phyloP scores from a whole-genome alignment of 37 sponge, comb jelly and placozoan genomes.

The Aplysina aerophoba region DNA sequence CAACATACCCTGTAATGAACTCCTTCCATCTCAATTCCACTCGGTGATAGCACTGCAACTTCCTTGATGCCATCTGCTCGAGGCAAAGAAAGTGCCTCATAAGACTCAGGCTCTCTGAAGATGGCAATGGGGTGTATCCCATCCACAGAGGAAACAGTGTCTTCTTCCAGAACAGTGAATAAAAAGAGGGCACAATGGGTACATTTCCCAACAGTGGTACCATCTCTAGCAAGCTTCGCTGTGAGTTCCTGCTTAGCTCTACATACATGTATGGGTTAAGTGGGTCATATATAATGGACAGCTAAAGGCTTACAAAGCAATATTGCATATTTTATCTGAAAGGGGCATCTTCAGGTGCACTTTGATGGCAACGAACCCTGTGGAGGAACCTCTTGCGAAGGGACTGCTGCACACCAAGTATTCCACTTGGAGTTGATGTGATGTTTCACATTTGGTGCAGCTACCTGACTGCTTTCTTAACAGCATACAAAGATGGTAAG shows the following conservation, averaged over 20 bases:
- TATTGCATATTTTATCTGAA: neutral
- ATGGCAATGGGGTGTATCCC: slow-evolving; percentile 56
- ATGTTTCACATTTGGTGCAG: slow-evolving; percentile 20
- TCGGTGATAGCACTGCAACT: neutral
- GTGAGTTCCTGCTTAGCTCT: neutral
- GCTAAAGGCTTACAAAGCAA: neutral
- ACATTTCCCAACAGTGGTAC: slow-evolving; percentile 44
- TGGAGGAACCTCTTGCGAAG: slow-evolving; percentile 20
- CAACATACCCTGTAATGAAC: neutral
- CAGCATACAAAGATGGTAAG: neutral
- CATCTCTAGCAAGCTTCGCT: slow-evolving; percentile 53
- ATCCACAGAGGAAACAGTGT: slow-evolving; percentile 16
- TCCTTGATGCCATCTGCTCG: slow-evolving; percentile 30
- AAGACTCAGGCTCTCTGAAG: slow-evolving; percentile 43
- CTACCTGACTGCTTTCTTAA: neutral
- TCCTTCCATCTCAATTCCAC: slow-evolving; percentile 2
- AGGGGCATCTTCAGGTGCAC: neutral
- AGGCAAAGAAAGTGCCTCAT: slow-evolving; percentile 11
- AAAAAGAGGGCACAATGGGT: slow-evolving; percentile 42
- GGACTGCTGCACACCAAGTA: slow-evolving; percentile 45
- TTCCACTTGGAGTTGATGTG: slow-evolving; percentile 22
- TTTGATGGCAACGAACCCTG: neutral
- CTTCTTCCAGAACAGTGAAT: slow-evolving; percentile 47
- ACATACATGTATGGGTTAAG: too few species aligned
- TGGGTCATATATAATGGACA: neutral